These are phyloP conservation scores for Ecdyonurus torrentis DNA, from an alignment of 2,888 invertebrate genomes.

Conservation along the genomic window DNA sequence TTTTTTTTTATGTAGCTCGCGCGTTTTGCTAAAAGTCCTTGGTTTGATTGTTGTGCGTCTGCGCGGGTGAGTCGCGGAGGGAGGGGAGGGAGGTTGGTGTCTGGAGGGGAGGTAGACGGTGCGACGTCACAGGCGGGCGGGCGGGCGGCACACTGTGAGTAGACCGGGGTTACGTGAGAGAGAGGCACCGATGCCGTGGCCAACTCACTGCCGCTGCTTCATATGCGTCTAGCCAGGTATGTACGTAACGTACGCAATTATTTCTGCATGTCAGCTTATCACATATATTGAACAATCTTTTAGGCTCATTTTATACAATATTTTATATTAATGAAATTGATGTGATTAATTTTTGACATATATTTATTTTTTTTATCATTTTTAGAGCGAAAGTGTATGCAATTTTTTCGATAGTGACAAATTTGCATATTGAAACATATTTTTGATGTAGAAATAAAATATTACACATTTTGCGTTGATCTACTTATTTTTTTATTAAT, in stretches of 20 bases:
- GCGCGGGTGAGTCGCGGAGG: constrained; percentile 1
- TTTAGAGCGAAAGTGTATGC: too few relatives aligned
- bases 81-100: background rate
- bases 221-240: constrained; percentile 4
- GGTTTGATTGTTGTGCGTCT: background rate
- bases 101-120: background rate
- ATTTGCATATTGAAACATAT: too few relatives aligned
- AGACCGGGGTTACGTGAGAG: constrained; percentile 2
- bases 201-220: background rate
- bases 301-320: too few relatives aligned
- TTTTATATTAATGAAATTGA: too few relatives aligned
- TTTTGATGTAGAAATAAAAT: too few relatives aligned
- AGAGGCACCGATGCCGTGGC: constrained; percentile 2
- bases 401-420: too few relatives aligned
- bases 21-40: background rate
- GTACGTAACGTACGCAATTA: background rate
- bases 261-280: background rate
- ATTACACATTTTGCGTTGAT: too few relatives aligned
- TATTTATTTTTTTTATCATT: too few relatives aligned
- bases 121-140: background rate
- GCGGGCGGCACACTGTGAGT: background rate
- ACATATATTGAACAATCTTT: too few relatives aligned
- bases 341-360: too few relatives aligned
- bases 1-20: background rate
- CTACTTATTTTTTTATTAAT: too few relatives aligned